Conservation (phyloP, 1,140 invertebrate species). For the Hermetia illucens region DNA sequence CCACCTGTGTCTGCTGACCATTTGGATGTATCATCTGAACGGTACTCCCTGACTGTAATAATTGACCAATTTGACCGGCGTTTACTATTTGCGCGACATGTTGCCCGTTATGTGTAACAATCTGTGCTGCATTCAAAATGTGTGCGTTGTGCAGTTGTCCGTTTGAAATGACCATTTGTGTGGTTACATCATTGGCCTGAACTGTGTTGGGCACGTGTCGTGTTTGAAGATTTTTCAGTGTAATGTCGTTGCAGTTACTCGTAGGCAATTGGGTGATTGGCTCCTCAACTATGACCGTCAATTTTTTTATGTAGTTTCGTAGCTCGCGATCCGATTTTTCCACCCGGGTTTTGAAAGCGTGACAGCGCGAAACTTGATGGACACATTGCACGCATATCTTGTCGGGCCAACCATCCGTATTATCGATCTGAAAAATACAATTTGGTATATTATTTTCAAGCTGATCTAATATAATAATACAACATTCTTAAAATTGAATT, state of each 20-base stretch:
- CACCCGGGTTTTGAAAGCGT: conserved; percentile 40
- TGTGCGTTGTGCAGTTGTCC: conserved; percentile 14
- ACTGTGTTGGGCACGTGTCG: conserved; percentile 12
- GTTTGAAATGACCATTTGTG: conserved; percentile 27
- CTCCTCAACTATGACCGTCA: conserved; percentile 17
- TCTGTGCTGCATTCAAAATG: conserved; percentile 26
- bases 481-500: too few species aligned
- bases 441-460: not conserved
- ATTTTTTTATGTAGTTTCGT: conserved; percentile 25
- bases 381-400: conserved; percentile 44
- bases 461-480: too few species aligned
- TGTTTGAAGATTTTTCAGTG: conserved; percentile 12
- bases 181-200: conserved; percentile 13
- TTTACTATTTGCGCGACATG: conserved; percentile 18
- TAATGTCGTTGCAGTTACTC: conserved; percentile 6
- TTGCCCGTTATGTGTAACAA: conserved; percentile 12
- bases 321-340: conserved; percentile 38
- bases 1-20: conserved; percentile 16
- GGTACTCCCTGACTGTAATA: conserved; percentile 4
- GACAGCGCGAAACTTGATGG: conserved; percentile 39
- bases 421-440: conserved; percentile 27
- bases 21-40: conserved; percentile 8
- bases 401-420: conserved; percentile 37
- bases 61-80: conserved; percentile 8
- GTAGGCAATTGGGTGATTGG: conserved; percentile 1